Evolutionary conservation across 2,113 vertebrate species (phyloP), one percentile per base, ranked within the genome.

Genomic region (Sturnus vulgaris): DNA sequence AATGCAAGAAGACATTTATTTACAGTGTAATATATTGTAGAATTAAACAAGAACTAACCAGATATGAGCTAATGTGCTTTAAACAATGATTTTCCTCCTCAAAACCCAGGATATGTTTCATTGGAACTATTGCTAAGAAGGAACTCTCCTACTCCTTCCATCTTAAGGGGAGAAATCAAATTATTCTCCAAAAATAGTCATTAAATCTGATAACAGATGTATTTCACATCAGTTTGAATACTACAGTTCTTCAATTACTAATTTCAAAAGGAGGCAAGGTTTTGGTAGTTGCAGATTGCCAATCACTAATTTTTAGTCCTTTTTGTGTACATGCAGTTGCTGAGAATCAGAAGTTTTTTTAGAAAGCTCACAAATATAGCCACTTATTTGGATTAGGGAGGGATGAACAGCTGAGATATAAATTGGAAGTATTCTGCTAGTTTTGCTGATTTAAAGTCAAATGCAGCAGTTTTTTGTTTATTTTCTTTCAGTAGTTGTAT

Each of bases 351-450:
- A 75, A 50, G 90, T 30, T 50, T 88, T 96, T 95, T 96, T 92
- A 82, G 91, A 95, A 95, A 92, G 86, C 87, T 85, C 55, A 95
- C 82, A 95, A 96, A 95, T 93, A 95, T 35, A 95, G 84, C 84
- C 31, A 14, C 89, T 91, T 92, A 46, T 59, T 91, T 72, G 84
- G 89, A 85, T 79, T 57, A 82, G 61, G 70, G 59, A 87, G 60
- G 61, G 84, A 59, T 82, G 96, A 96, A 89, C 94, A 97, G 91
- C 94, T 92, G 95, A 90, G 78, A 73, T 95, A 78, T 70, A 85
- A 95, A 95, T 92, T 22, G 1, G 27, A 90, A 77, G 76, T 86
- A 80, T 95, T 94, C 16, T 85, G 60, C 55, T 79, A 28, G 23
- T 85, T 95, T 89, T 55, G 71, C 78, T 95, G 93, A 82, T 77